Evolutionary conservation across 92 coral and sea anemone species (phyloP), one percentile per base, ranked within the genome.

Genomic region (Actinernus sp.): DNA sequence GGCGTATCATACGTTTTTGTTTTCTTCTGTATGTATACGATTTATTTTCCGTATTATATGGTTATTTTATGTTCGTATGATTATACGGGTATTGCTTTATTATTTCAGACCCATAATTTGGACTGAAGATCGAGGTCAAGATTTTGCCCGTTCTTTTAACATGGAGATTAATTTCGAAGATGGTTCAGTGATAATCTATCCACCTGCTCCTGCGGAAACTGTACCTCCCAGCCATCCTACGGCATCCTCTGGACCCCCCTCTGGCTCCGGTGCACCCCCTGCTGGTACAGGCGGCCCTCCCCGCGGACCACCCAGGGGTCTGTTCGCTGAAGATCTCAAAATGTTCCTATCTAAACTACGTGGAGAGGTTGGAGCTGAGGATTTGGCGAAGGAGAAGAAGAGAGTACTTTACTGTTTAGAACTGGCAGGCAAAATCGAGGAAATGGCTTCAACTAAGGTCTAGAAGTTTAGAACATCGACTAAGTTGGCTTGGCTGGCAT

Each of bases 131-230:
- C 66, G 87, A 24, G 41, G 63, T 19, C 26, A 37, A 21, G 75
- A 53, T 20, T 38, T 29, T 11, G 52, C 44, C 13, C 87, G 87
- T 19, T 40, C 87, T 3, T 33, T 81, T 32, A 47, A 55, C 10
- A 71, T 81, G 76, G 78, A 75, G 10, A 83, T 78, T 55, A 74
- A 56, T n/a, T 82, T 83, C 50, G 87, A 89, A 58, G 96, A 89
- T 43, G 96, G 87, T 26, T 46, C 84, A 24, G 78, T 74, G 26
- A 61, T 73, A 24, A 59, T 64, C 1, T 68, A 57, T n/a, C 46
- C 85, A 1, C 85, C 84, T 13, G 22, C 58, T 18, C 52, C 52
- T 4, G 10, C 52, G 5, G 5, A 12, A 12, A 6, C 6, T 34
- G 41, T 6, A 34, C 8, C 8, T 34, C 41, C 6, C 41, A 9